Evolutionary conservation across 1,140 invertebrate species (phyloP), one percentile per base, ranked within the genome.

Genomic region (Hesperophylax magnus): DNA sequence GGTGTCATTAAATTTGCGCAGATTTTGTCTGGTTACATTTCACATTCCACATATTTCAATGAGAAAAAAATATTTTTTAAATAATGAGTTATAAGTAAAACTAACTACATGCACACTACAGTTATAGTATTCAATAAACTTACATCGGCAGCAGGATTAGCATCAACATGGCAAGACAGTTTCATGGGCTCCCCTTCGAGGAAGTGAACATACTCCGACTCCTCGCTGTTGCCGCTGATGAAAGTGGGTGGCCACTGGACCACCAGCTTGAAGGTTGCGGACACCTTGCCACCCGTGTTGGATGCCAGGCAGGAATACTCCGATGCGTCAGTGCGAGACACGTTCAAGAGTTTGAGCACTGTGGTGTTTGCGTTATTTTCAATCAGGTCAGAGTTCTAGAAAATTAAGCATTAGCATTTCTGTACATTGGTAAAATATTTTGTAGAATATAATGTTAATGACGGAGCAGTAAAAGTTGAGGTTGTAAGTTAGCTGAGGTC

Each of bases 71-170:
- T n/a, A n/a, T n/a, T n/a, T n/a, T n/a, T n/a, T n/a, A n/a, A n/a
- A n/a, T n/a, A n/a, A n/a, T n/a, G n/a, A n/a, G n/a, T n/a, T n/a
- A n/a, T n/a, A n/a, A n/a, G n/a, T n/a, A n/a, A n/a, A n/a, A n/a
- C n/a, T n/a, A n/a, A n/a, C n/a, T n/a, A n/a, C n/a, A n/a, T n/a
- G n/a, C n/a, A 31, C 27, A 3, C 9, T 39, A 1, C 34, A 39
- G 9, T 39, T 39, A 39, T 8, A 39, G 9, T 8, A 39, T 39
- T 31, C 31, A 31, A 31, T 1, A 56, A 56, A 84, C 81, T 85
- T 75, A 89, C 89, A 85, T 87, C 87, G 77, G 87, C 86, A 8
- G 39, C 56, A 1, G 89, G 89, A 74, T 88, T 88, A 0, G 87
- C 86, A 58, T 90, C 88, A 0, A 86, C 87, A n/a, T 80, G 81